Base-by-base conservation (phyloP, 2,888 invertebrate genomes). In the Parochlus steinenii region DNA sequence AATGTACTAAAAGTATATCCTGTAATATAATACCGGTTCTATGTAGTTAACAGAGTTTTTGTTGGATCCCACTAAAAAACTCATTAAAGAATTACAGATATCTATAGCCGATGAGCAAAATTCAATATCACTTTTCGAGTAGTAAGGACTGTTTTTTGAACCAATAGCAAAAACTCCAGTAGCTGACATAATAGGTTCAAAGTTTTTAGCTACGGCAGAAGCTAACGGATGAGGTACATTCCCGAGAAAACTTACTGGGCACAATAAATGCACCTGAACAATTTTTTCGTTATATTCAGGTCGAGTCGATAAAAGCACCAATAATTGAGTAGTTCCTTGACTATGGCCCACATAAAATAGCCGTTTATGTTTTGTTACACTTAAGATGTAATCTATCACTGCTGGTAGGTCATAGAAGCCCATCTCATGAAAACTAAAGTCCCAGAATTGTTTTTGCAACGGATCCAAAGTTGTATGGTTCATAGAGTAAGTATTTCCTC, bases 341-440 rank as follows among this genome's bases (percentile, higher is more conserved):
- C 80, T 82, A 50, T 82, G 78, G 0, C 82, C 83, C 1, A 76
- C 53, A 50, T 80, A 82, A 46, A 71, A 70, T 1, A 85, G 47
- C 32, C 67, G 56, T 5, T 62, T 42, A 28, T 64, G 58, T 1
- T 65, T 64, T 0, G 78, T 74, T 2, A 45, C 29, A 2, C 48
- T 45, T 2, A 72, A 50, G 10, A 70, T 62, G 46, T 74, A 71
- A 51, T 90, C 79, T 28, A 93, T 74, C 70, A 78, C 80, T 0
- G 81, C 69, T 0, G 89, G 85, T 32, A 90, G 48, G 55, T 92
- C 92, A 43, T 70, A 69, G 39, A 65, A 55, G 4, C 83, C 89
- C 52, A 89, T 82, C 55, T 92, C 81, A 50, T 89, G 80, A 74
- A 77, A 90, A 39, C 81, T 81, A 48, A 73, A 78, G 31, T 64